Evolutionary conservation across 2,797 vertebrate genomes (phyloP).

Genomic region (Artibeus lituratus): DNA sequence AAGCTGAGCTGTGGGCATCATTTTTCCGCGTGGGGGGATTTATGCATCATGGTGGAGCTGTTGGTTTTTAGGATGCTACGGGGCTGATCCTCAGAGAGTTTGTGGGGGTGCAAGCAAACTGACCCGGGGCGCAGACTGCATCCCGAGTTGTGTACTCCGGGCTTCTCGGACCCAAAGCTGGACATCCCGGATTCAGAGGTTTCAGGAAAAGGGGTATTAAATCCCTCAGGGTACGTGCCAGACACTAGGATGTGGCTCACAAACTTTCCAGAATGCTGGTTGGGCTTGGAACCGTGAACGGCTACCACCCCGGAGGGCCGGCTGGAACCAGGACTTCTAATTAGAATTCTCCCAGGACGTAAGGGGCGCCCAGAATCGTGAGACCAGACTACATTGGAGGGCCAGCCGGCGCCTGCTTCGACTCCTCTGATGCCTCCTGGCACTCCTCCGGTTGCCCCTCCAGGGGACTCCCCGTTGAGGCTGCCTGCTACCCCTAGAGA

Average conservation of each 20-base stretch:
- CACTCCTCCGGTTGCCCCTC: not conserved
- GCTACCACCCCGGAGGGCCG: not conserved
- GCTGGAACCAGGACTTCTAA: not conserved
- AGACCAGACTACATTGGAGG: not conserved
- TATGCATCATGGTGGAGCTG: not conserved
- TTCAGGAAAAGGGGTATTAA: not conserved
- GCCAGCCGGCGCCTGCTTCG: not conserved
- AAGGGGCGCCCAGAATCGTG: not conserved
- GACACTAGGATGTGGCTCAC: not conserved
- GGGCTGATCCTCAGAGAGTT: constrained; percentile 37
- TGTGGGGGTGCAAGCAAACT: not conserved
- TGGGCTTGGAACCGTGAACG: not conserved
- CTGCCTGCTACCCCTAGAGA: not conserved
- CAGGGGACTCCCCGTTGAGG: not conserved
- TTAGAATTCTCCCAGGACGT: not conserved
- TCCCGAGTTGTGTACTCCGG: not conserved
- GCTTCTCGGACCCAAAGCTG: not conserved
- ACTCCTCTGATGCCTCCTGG: not conserved
- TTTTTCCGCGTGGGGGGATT: not conserved
- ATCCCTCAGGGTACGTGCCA: not conserved
- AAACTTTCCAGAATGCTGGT: not conserved
- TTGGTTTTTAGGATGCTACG: constrained; percentile 63
- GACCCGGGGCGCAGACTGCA: not conserved
- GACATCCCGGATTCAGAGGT: not conserved
- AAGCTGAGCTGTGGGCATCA: not conserved